Evolutionary conservation across 2,888 invertebrate genomes (phyloP).

Genomic region (Dasypogon diadema): DNA sequence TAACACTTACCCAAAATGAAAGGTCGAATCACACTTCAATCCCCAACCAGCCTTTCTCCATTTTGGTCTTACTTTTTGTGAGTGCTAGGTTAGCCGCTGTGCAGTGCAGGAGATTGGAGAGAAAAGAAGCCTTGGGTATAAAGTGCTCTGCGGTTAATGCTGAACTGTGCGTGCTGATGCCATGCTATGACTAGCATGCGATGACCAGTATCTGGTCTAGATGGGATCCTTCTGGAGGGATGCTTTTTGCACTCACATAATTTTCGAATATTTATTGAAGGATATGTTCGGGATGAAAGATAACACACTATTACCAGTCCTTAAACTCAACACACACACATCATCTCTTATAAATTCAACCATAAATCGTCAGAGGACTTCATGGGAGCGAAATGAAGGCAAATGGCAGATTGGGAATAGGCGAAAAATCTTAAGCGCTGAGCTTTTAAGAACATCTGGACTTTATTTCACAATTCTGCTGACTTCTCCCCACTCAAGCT

Average conservation of each 20-base stretch:
- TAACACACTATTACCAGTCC: constrained; percentile 50
- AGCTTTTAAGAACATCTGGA: constrained; percentile 49
- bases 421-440: constrained; percentile 6
- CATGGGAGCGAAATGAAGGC: not conserved
- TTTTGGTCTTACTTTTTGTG: constrained; percentile 5
- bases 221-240: constrained; percentile 33
- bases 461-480: constrained; percentile 26
- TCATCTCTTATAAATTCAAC: constrained; percentile 43
- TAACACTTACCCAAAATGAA: constrained; percentile 49
- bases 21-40: constrained; percentile 47
- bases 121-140: not conserved
- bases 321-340: constrained; percentile 31
- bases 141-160: constrained; percentile 26
- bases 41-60: not conserved
- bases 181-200: not conserved
- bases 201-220: constrained; percentile 36
- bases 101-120: not conserved
- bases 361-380: constrained; percentile 28
- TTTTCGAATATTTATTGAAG: constrained; percentile 51
- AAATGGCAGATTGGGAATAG: not conserved
- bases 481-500: not conserved
- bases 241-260: constrained; percentile 48
- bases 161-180: constrained; percentile 39
- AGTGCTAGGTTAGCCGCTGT: not conserved
- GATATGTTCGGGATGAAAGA: constrained; percentile 36